phyloP scores from a whole-genome alignment of 2,797 vertebrate species.

The Eupleurogrammus muticus region DNA sequence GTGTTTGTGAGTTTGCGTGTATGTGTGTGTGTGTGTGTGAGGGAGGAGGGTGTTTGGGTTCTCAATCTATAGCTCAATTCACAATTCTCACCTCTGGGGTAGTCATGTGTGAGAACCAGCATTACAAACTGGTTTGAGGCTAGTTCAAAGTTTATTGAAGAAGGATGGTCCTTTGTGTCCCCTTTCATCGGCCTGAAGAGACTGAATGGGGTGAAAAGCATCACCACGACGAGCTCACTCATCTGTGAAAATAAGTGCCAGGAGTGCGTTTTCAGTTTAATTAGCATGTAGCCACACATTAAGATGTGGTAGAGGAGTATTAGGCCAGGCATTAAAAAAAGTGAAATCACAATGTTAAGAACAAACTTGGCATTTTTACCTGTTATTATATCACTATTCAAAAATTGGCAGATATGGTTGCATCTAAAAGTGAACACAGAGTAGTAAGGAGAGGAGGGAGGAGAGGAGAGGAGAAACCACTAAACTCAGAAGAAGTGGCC shows the following conservation, averaged over 20 bases:
- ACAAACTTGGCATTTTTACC: too few relatives aligned
- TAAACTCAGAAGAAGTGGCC: too few relatives aligned
- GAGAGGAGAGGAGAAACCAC: too few relatives aligned
- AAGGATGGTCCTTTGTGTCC: conserved; percentile 79
- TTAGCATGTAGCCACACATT: conserved; percentile 81
- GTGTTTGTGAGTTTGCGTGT: too few relatives aligned
- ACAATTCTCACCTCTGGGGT: conserved; percentile 74
- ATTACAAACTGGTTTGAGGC: conserved; percentile 75
- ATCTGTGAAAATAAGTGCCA: conserved; percentile 86
- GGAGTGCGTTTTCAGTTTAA: conserved; percentile 72
- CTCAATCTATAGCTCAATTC: conserved; percentile 71
- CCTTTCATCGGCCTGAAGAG: conserved; percentile 71
- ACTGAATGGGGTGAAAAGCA: conserved; percentile 80
- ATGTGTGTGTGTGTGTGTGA: conserved; percentile 1
- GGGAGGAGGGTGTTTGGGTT: conserved; percentile 6
- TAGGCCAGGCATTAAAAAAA: too few relatives aligned
- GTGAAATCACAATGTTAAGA: too few relatives aligned
- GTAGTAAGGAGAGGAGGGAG: too few relatives aligned
- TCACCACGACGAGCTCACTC: conserved; percentile 85
- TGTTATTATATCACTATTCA: too few relatives aligned
- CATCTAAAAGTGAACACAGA: too few relatives aligned
- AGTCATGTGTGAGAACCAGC: conserved; percentile 81
- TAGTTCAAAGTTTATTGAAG: conserved; percentile 82
- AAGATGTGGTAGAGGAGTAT: conserved; percentile 62
- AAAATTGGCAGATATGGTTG: too few relatives aligned